Conservation (phyloP, 2,888 invertebrate species). For the Dendrolimus houi region DNA sequence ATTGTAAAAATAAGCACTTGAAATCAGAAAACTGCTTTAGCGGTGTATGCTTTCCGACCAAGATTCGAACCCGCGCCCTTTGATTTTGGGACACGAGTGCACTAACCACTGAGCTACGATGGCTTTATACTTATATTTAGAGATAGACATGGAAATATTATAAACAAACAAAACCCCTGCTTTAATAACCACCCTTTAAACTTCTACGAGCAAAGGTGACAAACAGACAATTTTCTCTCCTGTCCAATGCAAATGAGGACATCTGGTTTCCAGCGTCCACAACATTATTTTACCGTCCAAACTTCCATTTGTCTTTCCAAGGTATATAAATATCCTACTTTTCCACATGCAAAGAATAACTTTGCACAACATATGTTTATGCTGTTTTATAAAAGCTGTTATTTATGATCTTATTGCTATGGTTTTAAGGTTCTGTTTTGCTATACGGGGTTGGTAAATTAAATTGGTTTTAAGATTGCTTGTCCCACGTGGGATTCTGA, state of each 20-base stretch:
- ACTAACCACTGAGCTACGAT: too few species aligned
- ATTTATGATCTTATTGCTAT: slow-evolving; percentile 3
- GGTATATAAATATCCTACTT: neutral
- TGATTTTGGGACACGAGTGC: too few species aligned
- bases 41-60: too few species aligned
- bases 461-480: slow-evolving; percentile 17
- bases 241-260: slow-evolving; percentile 56
- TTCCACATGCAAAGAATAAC: slow-evolving; percentile 2
- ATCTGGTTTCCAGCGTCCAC: slow-evolving; percentile 30
- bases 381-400: slow-evolving; percentile 10
- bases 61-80: too few species aligned
- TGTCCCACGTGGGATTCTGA: slow-evolving; percentile 43
- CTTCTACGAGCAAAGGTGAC: slow-evolving; percentile 39
- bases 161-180: slow-evolving; percentile 8
- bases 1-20: too few species aligned
- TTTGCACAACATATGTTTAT: slow-evolving; percentile 5
- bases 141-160: neutral
- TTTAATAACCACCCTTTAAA: slow-evolving; percentile 8
- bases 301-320: neutral
- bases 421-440: slow-evolving; percentile 10
- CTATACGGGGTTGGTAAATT: neutral
- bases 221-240: slow-evolving; percentile 52
- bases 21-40: too few species aligned
- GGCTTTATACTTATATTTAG: too few species aligned
- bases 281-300: slow-evolving; percentile 2